phyloP scores from a whole-genome alignment of 2,113 vertebrate species.

The Lophotis ruficrista region DNA sequence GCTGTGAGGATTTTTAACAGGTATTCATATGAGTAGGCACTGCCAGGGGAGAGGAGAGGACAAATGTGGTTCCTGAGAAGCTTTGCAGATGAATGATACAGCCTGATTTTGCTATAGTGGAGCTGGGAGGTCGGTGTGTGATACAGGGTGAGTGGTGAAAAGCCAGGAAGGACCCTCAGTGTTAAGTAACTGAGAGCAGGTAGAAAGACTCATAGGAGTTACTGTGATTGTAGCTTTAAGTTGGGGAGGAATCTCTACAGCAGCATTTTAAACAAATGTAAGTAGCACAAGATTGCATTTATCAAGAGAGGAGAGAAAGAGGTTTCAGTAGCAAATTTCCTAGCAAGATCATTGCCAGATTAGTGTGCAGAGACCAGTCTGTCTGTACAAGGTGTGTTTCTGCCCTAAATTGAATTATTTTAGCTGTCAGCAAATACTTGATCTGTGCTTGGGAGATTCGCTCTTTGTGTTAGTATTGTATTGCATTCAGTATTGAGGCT shows the following conservation, averaged over 20 bases:
- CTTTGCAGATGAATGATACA: neutral
- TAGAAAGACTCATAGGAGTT: neutral
- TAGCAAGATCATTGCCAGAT: neutral
- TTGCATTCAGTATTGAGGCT: neutral
- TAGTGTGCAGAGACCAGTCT: neutral
- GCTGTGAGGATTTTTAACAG: neutral
- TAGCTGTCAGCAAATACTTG: conserved; percentile 37
- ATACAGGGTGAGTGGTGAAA: neutral
- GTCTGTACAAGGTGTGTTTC: conserved; percentile 22
- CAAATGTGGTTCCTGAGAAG: neutral
- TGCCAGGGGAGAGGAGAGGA: neutral
- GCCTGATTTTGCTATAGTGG: neutral
- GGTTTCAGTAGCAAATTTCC: neutral
- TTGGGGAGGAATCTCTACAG: neutral
- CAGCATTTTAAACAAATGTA: neutral
- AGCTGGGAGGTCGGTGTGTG: neutral
- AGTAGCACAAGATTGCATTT: neutral
- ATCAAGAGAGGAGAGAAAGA: neutral
- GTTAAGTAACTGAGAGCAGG: neutral
- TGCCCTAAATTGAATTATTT: conserved; percentile 43
- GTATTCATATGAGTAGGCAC: neutral
- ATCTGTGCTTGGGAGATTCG: conserved; percentile 19
- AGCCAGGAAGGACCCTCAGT: neutral
- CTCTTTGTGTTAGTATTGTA: conserved; percentile 24
- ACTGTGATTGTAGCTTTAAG: neutral